Conservation (phyloP, 2,113 vertebrate genomes). For the Panurus biarmicus region DNA sequence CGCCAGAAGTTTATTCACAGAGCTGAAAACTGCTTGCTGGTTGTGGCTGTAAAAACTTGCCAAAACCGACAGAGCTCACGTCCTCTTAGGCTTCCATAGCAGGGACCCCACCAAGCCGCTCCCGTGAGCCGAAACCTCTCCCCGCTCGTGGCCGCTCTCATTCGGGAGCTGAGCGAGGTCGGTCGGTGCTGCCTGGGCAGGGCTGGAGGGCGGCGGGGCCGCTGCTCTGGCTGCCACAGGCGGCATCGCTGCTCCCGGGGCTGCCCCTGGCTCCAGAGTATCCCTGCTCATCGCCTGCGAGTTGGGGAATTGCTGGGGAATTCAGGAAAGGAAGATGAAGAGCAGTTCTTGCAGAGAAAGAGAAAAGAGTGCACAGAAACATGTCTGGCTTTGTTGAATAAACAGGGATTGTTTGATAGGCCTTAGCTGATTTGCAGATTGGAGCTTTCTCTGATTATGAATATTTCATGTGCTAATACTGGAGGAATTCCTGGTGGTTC, state of each 20-base stretch:
- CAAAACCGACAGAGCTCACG: background rate
- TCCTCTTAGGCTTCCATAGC: accelerated
- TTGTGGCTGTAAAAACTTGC: background rate
- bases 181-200: background rate
- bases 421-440: background rate
- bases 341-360: background rate
- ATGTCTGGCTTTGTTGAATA: background rate
- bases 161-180: accelerated
- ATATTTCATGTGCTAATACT: background rate
- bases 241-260: too few relatives aligned
- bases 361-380: background rate
- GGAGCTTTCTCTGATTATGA: background rate
- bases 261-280: too few relatives aligned
- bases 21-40: background rate
- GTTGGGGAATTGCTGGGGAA: background rate
- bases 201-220: too few relatives aligned
- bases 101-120: background rate
- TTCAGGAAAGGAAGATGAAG: background rate
- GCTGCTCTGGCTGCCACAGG: too few relatives aligned
- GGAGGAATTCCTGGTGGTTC: background rate
- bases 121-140: too few relatives aligned
- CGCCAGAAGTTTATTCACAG: background rate
- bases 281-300: too few relatives aligned
- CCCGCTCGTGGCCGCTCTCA: accelerated
- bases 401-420: background rate